These are phyloP conservation scores for Saguinus midas DNA, from an alignment of 2,113 vertebrate species.

Conservation along the genomic window DNA sequence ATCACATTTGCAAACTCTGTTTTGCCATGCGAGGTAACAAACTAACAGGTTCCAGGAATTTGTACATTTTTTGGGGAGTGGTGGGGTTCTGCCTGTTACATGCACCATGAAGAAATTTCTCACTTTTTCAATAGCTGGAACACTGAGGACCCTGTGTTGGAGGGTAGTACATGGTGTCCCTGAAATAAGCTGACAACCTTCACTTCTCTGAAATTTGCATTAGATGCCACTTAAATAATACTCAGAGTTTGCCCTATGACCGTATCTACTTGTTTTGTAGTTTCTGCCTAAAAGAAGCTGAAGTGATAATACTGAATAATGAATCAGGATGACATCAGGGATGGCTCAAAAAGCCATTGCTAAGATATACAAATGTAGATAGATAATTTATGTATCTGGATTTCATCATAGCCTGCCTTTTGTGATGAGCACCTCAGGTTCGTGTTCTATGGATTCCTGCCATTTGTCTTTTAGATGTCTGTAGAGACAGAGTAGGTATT, in stretches of 20 bases:
- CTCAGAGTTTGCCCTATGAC: too few species aligned
- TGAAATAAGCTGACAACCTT: not conserved
- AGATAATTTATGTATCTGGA: not conserved
- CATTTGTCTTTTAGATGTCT: not conserved
- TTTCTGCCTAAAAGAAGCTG: not conserved
- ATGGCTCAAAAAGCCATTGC: not conserved
- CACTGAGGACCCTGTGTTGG: too few species aligned
- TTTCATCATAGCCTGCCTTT: not conserved
- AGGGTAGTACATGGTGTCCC: rapidly evolving
- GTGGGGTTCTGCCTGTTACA: rapidly evolving
- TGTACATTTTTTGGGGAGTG: not conserved
- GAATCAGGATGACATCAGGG: not conserved
- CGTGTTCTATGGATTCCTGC: not conserved
- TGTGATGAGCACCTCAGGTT: not conserved
- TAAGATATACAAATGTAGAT: not conserved
- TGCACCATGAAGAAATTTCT: not conserved
- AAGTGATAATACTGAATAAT: not conserved
- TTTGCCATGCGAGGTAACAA: not conserved
- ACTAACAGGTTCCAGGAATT: not conserved
- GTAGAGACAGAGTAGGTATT: not conserved
- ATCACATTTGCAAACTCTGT: not conserved
- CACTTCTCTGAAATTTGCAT: not conserved
- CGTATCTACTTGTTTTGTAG: not conserved
- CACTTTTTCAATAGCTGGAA: not conserved
- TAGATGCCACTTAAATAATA: not conserved